Evolutionary conservation across 2,888 invertebrate genomes (phyloP).

Genomic region (Acanthoscelides obtectus): DNA sequence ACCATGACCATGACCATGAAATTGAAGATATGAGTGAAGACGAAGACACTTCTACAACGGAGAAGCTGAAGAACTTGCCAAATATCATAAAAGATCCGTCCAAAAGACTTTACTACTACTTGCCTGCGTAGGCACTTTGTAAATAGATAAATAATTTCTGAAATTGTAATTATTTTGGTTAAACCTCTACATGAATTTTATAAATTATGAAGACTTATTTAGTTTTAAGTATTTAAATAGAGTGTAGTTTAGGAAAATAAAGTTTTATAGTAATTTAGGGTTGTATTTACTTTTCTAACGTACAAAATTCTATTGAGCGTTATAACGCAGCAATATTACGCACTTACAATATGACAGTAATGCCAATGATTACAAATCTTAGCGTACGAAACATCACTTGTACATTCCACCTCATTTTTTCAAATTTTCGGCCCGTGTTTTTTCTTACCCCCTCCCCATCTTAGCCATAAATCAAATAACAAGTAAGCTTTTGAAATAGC

Average conservation of each 20-base stretch:
- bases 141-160: constrained; percentile 1
- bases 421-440: too few species aligned
- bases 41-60: background rate
- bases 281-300: too few species aligned
- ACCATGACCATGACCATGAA: background rate
- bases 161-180: constrained; percentile 4
- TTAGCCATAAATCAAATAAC: too few species aligned
- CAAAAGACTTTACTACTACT: constrained; percentile 42
- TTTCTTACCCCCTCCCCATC: too few species aligned
- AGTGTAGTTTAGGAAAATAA: background rate
- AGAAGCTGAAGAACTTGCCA: constrained; percentile 12
- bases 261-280: constrained; percentile 4
- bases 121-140: constrained; percentile 14
- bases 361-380: too few species aligned
- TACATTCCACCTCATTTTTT: too few species aligned
- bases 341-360: too few species aligned
- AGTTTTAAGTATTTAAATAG: background rate
- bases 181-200: constrained; percentile 4
- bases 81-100: constrained; percentile 41
- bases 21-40: background rate
- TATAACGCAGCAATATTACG: too few species aligned
- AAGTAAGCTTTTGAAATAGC: too few species aligned
- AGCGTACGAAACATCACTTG: too few species aligned
- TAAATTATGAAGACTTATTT: constrained; percentile 2
- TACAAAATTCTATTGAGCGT: too few species aligned